Base-by-base conservation (phyloP, 2,797 vertebrate species). In the Agapornis canus region DNA sequence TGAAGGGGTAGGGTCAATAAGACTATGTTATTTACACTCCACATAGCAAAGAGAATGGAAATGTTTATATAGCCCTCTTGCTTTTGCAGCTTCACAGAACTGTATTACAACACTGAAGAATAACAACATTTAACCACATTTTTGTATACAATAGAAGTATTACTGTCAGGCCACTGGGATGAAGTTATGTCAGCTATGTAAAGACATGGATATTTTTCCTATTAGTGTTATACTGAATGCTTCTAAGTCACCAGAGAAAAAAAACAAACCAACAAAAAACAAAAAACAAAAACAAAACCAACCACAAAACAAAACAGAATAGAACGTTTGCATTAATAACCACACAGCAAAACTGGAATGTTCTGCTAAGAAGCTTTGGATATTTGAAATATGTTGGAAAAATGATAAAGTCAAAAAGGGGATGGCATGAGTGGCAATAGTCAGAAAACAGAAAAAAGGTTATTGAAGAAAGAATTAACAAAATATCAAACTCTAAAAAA, bases 91-190 rank as follows among this genome's bases (percentile, higher is more conserved):
- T 90, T 96, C 60, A 68, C 43, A 75, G 3, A 35, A 59, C 42
- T 90, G 14, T 82, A 73, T 84, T 73, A 35, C 79, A 68, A 52
- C 60, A 25, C 27, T 54, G 45, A 88, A 49, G 52, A 56, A 92
- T 90, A 83, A 20, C 65, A 79, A 59, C 32, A 42, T 84, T 80
- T 87, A 82, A 82, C 21, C 32, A 29, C 91, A 56, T 81, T 96
- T 96, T 94, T 91, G 13, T 88, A 68, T 59, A n/a, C 18, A 29
- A 27, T 83, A 77, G 52, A 93, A 89, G 19, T 93, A 35, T 29
- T 87, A 11, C 57, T 84, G 31, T 91, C 40, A 56, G 43, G 78
- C 35, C 54, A 63, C 64, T 83, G 68, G 15, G 49, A 27, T 86
- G 57, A 57, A 52, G 16, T 89, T 91, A 49, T 22, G 13, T 86